These are phyloP conservation scores for Parauchenoglanis ngamensis DNA, from an alignment of 2,797 vertebrate genomes.

Conservation along the genomic window DNA sequence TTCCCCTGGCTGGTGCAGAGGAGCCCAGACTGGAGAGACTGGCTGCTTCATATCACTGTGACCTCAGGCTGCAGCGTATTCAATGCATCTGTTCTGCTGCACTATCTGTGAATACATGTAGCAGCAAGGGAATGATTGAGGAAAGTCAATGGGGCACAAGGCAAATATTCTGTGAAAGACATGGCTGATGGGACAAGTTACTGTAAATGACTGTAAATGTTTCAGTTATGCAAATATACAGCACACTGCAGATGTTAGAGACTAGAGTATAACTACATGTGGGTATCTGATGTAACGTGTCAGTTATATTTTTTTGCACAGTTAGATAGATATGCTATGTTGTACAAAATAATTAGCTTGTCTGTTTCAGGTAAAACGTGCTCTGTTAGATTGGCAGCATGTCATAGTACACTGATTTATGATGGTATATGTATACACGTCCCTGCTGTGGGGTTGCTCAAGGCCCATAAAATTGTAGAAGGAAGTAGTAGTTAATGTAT, in stretches of 20 bases:
- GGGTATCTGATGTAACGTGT: neutral
- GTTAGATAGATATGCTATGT: neutral
- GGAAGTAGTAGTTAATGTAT: conserved; percentile 32
- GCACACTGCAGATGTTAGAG: neutral
- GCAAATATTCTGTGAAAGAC: conserved; percentile 34
- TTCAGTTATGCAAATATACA: conserved; percentile 30
- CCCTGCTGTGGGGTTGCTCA: conserved; percentile 54
- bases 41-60: conserved; percentile 54
- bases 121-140: conserved; percentile 38
- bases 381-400: conserved; percentile 52
- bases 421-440: conserved; percentile 37
- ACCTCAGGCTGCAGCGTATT: conserved; percentile 53
- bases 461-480: conserved; percentile 56
- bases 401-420: conserved; percentile 51
- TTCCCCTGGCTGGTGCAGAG: conserved; percentile 41
- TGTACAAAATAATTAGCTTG: neutral
- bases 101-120: conserved; percentile 49
- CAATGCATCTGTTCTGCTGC: conserved; percentile 57
- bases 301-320: conserved; percentile 1
- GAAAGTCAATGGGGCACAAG: conserved; percentile 43
- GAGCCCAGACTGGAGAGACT: conserved; percentile 35
- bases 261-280: neutral
- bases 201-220: conserved; percentile 36
- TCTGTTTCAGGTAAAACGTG: neutral
- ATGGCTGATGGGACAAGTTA: conserved; percentile 19